Evolutionary conservation across 1,140 invertebrate species (phyloP).

Genomic region (Paracyclopina nana): DNA sequence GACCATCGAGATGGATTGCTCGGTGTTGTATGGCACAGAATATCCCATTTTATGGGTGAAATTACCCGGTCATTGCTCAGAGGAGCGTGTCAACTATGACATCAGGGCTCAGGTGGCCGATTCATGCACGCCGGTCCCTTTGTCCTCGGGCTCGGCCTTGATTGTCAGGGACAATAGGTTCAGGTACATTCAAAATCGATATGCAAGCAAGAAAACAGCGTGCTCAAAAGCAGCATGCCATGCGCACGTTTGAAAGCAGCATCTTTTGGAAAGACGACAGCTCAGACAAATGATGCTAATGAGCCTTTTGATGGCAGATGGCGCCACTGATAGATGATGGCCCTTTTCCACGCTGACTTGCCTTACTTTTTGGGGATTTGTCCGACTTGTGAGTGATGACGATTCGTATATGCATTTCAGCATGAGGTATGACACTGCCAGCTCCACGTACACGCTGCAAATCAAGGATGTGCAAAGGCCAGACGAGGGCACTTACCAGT

Average conservation of each 20-base stretch:
- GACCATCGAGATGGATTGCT: conserved; percentile 14
- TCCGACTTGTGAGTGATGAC: no score
- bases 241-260: no score
- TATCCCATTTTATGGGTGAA: conserved; percentile 11
- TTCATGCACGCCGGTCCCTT: conserved; percentile 29
- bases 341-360: no score
- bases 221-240: no score
- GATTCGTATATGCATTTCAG: not conserved
- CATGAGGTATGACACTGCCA: conserved; percentile 44
- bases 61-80: not conserved
- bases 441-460: conserved; percentile 54
- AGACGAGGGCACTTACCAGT: conserved; percentile 67
- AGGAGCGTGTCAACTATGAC: conserved; percentile 17
- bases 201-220: no score
- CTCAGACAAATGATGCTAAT: no score
- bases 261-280: no score
- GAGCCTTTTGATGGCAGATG: no score
- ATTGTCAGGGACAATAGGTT: conserved; percentile 71
- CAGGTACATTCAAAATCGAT: conserved; percentile 16
- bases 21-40: conserved; percentile 14
- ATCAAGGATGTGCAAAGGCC: conserved; percentile 85
- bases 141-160: conserved; percentile 54
- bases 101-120: conserved; percentile 13
- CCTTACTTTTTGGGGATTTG: no score
- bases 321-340: no score